Conservation (phyloP, 2,888 invertebrate species). For the Strigamia maritima region DNA sequence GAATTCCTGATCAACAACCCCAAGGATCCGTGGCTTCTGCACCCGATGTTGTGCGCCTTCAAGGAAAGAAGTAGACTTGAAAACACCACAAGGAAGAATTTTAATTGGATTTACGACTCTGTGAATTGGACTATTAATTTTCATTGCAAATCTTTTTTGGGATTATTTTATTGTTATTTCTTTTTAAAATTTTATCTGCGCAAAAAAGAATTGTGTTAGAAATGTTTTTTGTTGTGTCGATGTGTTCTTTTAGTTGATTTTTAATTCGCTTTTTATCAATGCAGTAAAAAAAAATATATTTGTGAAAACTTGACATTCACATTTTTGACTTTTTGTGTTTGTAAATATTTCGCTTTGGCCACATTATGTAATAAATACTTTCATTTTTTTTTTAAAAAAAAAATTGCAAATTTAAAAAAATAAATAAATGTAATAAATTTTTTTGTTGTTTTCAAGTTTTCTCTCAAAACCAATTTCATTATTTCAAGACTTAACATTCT, state of each 20-base stretch:
- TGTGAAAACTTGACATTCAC: neutral
- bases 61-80: conserved; percentile 11
- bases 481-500: neutral
- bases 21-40: conserved; percentile 36
- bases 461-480: neutral
- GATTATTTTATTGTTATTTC: neutral
- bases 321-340: neutral
- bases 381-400: neutral
- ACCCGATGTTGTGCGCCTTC: conserved; percentile 24
- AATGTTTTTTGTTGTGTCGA: neutral
- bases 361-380: neutral
- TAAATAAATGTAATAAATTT: neutral
- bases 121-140: conserved; percentile 9
- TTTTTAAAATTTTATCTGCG: neutral
- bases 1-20: conserved; percentile 37
- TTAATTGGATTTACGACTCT: conserved; percentile 16
- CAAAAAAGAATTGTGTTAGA: neutral
- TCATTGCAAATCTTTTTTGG: conserved; percentile 19
- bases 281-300: conserved; percentile 4
- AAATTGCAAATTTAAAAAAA: neutral
- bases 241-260: neutral
- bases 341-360: conserved; percentile 10
- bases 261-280: neutral
- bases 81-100: neutral
- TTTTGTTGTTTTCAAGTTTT: conserved; percentile 2